These are phyloP conservation scores for Gonatopus flavifemur DNA, from an alignment of 1,140 invertebrate species.

Conservation along the genomic window DNA sequence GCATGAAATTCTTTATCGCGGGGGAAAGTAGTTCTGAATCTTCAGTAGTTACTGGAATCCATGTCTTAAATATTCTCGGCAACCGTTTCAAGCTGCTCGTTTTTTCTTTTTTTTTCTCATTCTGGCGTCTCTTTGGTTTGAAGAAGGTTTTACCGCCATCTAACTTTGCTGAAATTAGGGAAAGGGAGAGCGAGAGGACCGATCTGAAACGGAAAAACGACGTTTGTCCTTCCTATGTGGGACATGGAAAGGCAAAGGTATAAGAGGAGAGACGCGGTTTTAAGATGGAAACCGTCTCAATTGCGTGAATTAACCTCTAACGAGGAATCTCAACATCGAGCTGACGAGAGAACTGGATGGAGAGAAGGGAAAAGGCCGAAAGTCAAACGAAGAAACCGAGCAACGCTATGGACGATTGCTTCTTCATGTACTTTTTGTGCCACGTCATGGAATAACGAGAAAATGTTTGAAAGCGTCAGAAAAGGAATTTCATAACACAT, in stretches of 20 bases:
- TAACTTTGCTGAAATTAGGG: constrained; percentile 16
- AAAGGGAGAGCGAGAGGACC: constrained; percentile 13
- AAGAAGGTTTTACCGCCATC: constrained; percentile 1
- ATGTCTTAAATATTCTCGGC: too few relatives aligned
- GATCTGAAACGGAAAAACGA: constrained; percentile 26
- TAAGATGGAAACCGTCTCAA: constrained; percentile 44
- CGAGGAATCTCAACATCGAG: constrained; percentile 41
- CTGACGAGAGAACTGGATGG: constrained; percentile 14
- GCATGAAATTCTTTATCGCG: too few relatives aligned
- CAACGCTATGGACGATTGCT: too few relatives aligned
- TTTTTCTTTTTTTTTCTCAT: constrained; percentile 22
- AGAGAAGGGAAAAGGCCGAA: constrained; percentile 10
- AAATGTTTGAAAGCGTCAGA: too few relatives aligned
- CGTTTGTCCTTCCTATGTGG: too few relatives aligned
- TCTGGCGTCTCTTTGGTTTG: constrained; percentile 15
- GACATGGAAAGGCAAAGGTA: constrained; percentile 1
- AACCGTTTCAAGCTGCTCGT: too few relatives aligned
- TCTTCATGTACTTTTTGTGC: too few relatives aligned
- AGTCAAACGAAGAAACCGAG: neutral
- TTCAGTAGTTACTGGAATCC: too few relatives aligned
- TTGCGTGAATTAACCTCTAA: constrained; percentile 48
- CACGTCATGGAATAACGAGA: too few relatives aligned
- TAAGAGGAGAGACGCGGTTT: constrained; percentile 21
- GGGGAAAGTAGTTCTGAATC: too few relatives aligned
- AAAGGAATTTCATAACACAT: too few relatives aligned